These are phyloP conservation scores for Eutolmus rufibarbis DNA, from an alignment of 2,888 invertebrate genomes.

Conservation along the genomic window DNA sequence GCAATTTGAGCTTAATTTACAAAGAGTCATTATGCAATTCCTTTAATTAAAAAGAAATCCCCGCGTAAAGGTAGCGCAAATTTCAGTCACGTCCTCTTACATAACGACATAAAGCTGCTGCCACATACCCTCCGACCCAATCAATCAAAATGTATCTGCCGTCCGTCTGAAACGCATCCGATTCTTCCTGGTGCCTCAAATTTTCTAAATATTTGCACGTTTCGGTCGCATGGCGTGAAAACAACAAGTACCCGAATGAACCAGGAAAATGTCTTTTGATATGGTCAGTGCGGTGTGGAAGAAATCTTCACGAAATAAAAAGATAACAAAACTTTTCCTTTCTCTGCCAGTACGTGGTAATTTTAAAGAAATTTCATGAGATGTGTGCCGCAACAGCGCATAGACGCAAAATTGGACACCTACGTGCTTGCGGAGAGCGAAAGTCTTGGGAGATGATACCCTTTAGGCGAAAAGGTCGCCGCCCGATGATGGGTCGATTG, in stretches of 20 bases:
- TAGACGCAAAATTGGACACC: neutral
- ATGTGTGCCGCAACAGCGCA: neutral
- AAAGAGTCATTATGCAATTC: neutral
- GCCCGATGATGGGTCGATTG: neutral
- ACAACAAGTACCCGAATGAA: neutral
- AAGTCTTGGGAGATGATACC: neutral
- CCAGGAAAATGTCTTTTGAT: neutral
- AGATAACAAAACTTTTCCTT: neutral
- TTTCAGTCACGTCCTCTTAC: neutral
- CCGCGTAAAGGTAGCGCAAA: neutral
- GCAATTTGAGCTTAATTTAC: neutral
- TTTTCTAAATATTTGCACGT: neutral
- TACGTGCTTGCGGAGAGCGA: slow-evolving; percentile 26
- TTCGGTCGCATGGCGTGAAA: neutral
- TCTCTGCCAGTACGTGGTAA: neutral
- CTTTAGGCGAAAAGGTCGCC: neutral
- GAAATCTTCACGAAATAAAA: neutral
- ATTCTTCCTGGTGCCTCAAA: neutral
- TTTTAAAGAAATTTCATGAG: neutral
- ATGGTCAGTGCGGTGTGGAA: neutral
- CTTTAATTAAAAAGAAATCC: neutral
- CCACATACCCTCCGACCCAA: neutral
- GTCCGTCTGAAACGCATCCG: neutral
- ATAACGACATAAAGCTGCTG: neutral
- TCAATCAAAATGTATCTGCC: neutral